phyloP scores from a whole-genome alignment of 1,140 invertebrate genomes.

The Eueides isabella region DNA sequence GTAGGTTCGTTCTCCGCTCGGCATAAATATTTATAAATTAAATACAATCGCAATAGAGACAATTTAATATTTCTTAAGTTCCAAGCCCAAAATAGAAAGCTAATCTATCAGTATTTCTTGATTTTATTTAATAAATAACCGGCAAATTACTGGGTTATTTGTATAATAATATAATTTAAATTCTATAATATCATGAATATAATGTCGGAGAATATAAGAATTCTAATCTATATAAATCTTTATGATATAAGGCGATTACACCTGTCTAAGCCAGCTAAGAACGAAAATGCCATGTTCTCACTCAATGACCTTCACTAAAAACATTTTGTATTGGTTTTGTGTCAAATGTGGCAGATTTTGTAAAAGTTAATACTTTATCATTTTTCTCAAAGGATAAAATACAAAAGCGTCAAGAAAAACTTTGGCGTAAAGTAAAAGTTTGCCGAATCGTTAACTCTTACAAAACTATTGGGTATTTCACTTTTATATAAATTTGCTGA shows the following conservation, averaged over 20 bases:
- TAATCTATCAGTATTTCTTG: too few relatives aligned
- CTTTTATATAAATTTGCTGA: neutral
- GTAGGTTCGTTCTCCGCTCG: too few relatives aligned
- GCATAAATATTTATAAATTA: too few relatives aligned
- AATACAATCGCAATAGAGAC: too few relatives aligned
- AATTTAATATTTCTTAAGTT: too few relatives aligned
- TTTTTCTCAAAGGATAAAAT: constrained; percentile 24
- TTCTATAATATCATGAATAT: too few relatives aligned
- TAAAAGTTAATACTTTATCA: constrained; percentile 28
- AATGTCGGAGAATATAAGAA: too few relatives aligned
- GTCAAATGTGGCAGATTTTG: constrained; percentile 19
- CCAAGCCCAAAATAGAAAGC: too few relatives aligned
- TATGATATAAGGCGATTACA: neutral
- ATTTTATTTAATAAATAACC: too few relatives aligned
- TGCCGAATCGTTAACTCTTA: constrained; percentile 23
- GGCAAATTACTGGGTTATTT: too few relatives aligned
- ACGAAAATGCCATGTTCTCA: neutral
- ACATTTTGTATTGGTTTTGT: constrained; percentile 13
- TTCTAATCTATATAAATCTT: neutral
- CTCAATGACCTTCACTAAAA: neutral
- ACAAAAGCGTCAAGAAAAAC: constrained; percentile 25
- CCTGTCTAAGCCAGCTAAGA: neutral
- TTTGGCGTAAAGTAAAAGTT: constrained; percentile 17
- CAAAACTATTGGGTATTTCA: constrained; percentile 10
- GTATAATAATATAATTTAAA: too few relatives aligned